Percentiles rank a stretch among this genome's conserved stretches.
These are phyloP conservation scores for Otolemur garnettii DNA, from an alignment of 2,113 vertebrate species.

Conservation along the genomic window DNA sequence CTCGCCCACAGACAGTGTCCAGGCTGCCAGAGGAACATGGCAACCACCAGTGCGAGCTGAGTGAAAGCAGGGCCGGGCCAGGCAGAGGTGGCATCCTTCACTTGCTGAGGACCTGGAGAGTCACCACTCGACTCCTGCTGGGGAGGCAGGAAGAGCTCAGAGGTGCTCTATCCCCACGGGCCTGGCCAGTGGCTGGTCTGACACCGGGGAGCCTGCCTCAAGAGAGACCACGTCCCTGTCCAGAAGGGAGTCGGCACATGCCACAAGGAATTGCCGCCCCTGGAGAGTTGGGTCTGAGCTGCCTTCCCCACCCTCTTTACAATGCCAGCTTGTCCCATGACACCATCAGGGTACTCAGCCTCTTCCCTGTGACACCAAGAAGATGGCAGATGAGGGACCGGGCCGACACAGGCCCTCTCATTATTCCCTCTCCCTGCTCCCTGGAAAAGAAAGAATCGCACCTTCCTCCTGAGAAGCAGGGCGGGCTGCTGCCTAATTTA, in stretches of 20 bases:
- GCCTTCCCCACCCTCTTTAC: not conserved
- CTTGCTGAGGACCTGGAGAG: fast-evolving
- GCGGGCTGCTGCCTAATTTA: not conserved
- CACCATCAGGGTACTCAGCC: too few species aligned
- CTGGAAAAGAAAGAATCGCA: fast-evolving
- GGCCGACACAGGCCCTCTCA: fast-evolving
- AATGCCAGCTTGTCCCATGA: fast-evolving
- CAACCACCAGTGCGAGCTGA: fast-evolving
- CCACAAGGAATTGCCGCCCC: fast-evolving
- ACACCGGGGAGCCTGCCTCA: fast-evolving
- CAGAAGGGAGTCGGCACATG: fast-evolving
- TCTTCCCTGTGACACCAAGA: not conserved
- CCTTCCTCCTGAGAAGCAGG: not conserved
- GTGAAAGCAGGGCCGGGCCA: too few species aligned
- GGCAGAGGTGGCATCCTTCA: fast-evolving
- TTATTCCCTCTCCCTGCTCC: too few species aligned
- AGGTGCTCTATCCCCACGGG: fast-evolving
- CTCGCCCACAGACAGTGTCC: fast-evolving
- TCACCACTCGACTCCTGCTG: fast-evolving
- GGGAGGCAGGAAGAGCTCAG: not conserved
- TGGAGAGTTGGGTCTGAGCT: not conserved
- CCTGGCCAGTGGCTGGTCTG: fast-evolving
- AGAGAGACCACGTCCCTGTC: not conserved
- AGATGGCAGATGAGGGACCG: fast-evolving
- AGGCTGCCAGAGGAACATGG: fast-evolving